Conservation (phyloP, 1,140 invertebrate genomes). For the Macrosteles quadrilineatus region DNA sequence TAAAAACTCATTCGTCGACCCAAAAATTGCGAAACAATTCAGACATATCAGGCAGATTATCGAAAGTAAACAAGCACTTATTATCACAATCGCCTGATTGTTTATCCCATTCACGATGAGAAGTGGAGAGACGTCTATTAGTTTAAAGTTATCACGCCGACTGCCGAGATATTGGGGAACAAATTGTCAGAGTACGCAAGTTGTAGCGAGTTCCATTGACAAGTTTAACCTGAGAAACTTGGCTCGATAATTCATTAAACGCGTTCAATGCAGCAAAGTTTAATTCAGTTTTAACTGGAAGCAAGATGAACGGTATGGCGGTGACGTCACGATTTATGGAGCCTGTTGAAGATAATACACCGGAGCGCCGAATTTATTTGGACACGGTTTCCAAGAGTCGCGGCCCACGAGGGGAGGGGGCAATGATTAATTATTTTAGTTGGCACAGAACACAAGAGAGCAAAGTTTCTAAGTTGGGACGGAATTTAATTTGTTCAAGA, state of each 20-base stretch:
- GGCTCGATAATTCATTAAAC: conserved; percentile 3
- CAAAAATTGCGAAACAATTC: too few relatives aligned
- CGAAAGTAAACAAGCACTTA: too few relatives aligned
- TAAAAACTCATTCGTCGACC: too few relatives aligned
- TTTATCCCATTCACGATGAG: too few relatives aligned
- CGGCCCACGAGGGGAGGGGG: background rate
- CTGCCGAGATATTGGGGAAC: too few relatives aligned
- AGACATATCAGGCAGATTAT: too few relatives aligned
- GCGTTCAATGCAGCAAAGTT: conserved; percentile 6
- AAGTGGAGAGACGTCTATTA: too few relatives aligned
- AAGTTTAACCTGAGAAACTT: background rate
- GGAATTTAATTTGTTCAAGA: conserved; percentile 12
- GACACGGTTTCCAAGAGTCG: background rate
- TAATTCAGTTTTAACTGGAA: conserved; percentile 10
- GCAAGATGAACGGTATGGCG: background rate
- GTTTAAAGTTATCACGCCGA: too few relatives aligned
- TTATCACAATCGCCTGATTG: too few relatives aligned
- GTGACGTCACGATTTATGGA: conserved; percentile 12
- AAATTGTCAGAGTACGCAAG: background rate
- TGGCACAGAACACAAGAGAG: background rate
- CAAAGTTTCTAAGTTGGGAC: background rate
- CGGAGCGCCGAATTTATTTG: background rate
- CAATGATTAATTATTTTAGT: conserved; percentile 2
- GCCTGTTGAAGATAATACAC: conserved; percentile 1
- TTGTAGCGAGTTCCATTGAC: background rate